Evolutionary conservation across 2,797 vertebrate genomes (phyloP).

Genomic region (Poliocrania exsul): DNA sequence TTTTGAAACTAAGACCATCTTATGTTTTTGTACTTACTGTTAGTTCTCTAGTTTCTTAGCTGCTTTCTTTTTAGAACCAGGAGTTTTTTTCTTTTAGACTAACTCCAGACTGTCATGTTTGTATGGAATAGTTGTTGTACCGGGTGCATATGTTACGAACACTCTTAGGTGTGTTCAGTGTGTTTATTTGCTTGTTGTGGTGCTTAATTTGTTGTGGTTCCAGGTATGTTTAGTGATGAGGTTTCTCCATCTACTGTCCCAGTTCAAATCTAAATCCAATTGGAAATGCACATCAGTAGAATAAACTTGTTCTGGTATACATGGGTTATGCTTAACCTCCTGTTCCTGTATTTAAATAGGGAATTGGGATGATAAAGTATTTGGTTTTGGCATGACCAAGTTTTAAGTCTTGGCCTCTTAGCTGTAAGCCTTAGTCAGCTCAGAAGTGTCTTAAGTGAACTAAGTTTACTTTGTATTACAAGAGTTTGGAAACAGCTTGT

Average conservation of each 20-base stretch:
- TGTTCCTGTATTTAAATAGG: background rate
- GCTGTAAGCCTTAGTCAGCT: background rate
- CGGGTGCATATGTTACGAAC: background rate
- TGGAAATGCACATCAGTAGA: background rate
- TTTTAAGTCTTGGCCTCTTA: background rate
- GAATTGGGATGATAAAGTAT: background rate
- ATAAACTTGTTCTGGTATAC: background rate
- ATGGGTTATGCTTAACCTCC: fast-evolving
- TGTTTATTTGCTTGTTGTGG: background rate
- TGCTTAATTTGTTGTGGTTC: background rate
- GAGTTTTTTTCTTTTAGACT: background rate
- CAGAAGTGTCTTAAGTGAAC: background rate
- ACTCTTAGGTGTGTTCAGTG: background rate
- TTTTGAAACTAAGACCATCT: background rate
- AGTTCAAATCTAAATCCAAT: background rate
- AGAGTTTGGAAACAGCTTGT: background rate
- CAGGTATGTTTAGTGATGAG: background rate
- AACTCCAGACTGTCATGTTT: background rate
- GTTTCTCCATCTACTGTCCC: background rate
- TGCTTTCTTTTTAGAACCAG: background rate
- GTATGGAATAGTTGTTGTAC: background rate
- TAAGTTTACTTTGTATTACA: background rate
- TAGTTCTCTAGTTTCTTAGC: background rate
- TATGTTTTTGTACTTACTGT: background rate
- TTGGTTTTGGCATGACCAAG: background rate